Conservation (phyloP, 2,888 invertebrate genomes). For the Hermaeophaga mercurialis region DNA sequence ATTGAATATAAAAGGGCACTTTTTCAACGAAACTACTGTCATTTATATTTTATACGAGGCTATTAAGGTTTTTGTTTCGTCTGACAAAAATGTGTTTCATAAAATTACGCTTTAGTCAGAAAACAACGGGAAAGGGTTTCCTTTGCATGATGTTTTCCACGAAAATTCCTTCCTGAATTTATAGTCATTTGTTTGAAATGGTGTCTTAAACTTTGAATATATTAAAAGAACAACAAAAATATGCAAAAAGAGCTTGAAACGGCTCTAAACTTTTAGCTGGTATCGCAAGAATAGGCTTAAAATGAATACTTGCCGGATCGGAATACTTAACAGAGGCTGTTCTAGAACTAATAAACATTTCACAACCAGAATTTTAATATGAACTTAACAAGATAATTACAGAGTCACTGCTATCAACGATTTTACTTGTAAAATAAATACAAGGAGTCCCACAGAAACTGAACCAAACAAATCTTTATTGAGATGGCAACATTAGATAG, state of each 20-base stretch:
- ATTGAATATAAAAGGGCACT: constrained; percentile 28
- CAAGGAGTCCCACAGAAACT: too few relatives aligned
- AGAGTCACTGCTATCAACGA: too few relatives aligned
- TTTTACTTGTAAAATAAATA: too few relatives aligned
- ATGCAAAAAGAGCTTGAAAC: constrained; percentile 12
- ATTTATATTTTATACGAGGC: constrained; percentile 26
- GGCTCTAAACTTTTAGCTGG: background rate
- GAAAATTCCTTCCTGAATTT: constrained; percentile 20
- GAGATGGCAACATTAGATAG: too few relatives aligned
- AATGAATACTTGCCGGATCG: constrained; percentile 6
- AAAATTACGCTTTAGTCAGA: constrained; percentile 18
- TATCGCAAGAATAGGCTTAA: constrained; percentile 3
- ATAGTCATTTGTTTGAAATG: constrained; percentile 18
- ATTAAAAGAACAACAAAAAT: constrained; percentile 9
- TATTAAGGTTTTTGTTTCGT: constrained; percentile 24
- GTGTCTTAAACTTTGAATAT: constrained; percentile 15
- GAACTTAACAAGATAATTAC: background rate
- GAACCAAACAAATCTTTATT: too few relatives aligned
- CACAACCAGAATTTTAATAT: background rate
- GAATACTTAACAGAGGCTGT: background rate
- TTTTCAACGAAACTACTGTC: constrained; percentile 25
- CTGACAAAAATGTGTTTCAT: constrained; percentile 24
- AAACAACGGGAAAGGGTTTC: constrained; percentile 20
- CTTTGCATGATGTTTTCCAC: constrained; percentile 6
- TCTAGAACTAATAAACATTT: constrained; percentile 2